Conservation (phyloP, 2,113 vertebrate species). For the Macaca mulatta region DNA sequence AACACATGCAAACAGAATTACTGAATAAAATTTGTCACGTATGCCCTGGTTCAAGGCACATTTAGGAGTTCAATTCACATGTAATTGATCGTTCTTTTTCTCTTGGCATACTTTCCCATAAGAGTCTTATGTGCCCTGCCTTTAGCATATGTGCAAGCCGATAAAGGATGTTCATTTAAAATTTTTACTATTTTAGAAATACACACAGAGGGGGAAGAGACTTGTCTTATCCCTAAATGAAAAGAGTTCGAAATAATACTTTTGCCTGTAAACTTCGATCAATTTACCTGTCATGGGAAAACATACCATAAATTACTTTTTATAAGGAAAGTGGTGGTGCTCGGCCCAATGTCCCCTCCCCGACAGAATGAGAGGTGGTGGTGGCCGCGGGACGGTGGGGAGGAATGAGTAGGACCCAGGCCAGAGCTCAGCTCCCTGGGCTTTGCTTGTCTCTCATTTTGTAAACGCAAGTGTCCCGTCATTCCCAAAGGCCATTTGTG, state of each 20-base stretch:
- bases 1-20: not conserved
- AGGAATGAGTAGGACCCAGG: conserved; percentile 43
- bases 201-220: not conserved
- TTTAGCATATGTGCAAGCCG: not conserved
- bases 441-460: not conserved
- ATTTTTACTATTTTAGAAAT: not conserved
- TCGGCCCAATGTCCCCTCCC: conserved; percentile 31
- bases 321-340: conserved; percentile 45
- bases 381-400: conserved; percentile 21
- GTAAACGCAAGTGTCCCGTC: not conserved
- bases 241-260: conserved; percentile 41
- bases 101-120: not conserved
- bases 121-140: not conserved
- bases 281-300: conserved; percentile 69
- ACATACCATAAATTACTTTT: conserved; percentile 59
- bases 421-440: not conserved
- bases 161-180: not conserved
- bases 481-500: conserved; percentile 2
- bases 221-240: conserved; percentile 42
- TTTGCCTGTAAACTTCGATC: conserved; percentile 40
- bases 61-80: not conserved
- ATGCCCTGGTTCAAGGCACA: not conserved
- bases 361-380: not conserved
- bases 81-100: conserved; percentile 12
- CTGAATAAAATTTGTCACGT: not conserved